Evolutionary conservation across 2,113 vertebrate genomes (phyloP), one percentile per base, ranked within the genome.

Genomic region (Puma concolor): DNA sequence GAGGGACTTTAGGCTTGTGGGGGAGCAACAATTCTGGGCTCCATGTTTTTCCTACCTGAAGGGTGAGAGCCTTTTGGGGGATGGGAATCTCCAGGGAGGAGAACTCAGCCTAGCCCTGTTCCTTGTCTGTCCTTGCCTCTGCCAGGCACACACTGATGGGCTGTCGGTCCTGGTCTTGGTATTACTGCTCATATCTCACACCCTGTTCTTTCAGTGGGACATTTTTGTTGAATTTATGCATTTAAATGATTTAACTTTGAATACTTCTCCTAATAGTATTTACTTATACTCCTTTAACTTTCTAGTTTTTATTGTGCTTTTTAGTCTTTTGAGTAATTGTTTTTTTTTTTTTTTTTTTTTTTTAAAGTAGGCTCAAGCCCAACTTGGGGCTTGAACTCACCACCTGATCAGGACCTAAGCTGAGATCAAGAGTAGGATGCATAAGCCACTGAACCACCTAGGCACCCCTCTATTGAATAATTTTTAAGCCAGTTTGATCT

Each of bases 241-340:
- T 87, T 95, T 87, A 83, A 72, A n/a, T 74, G 15, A 92, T 81
- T 57, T 82, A 2, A 54, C 13, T 96, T 93, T 21, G 48, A 88
- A 95, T 44, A 72, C 19, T 82, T 86, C 41, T 69, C 71, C 25
- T 84, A 57, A 50, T 33, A 81, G 19, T 74, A 33, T 63, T 95
- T 29, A n/a, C 82, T 81, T 88, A 23, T 54, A 57, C 48, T 95
- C 7, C 50, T 86, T 84, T 85, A 92, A 82, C 60, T 69, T 83
- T n/a, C 19, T 67, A 15, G 23, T 71, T 95, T 95, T 96, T 89
- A 74, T 91, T 92, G 3, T 80, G 83, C 25, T 52, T 60, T 52
- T 96, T 81, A 7, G 33, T n/a, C 13, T 88, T 29, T 67, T 72
- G 31, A 83, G 57, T 57, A 89, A 17, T 66, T 23, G 23, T 60